Evolutionary conservation across 2,113 vertebrate genomes (phyloP).

Genomic region (Rhineura floridana): DNA sequence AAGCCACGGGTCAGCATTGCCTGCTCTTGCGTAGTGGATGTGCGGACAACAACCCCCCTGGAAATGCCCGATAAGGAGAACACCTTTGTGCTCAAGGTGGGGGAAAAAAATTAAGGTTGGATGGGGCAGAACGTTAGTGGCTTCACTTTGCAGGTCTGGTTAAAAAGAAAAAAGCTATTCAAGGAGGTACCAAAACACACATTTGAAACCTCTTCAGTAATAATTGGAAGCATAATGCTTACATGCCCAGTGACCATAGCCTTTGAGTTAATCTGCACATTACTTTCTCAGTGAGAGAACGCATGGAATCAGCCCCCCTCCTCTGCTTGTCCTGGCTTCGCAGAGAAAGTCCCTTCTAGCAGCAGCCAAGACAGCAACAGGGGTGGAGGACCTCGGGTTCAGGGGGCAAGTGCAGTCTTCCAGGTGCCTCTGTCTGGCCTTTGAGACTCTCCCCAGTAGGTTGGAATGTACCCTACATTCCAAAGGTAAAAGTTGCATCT

Average conservation of each 20-base stretch:
- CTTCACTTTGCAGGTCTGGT: not conserved
- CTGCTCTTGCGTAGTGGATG: conserved; percentile 84
- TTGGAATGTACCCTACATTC: too few relatives aligned
- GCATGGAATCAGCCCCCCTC: not conserved
- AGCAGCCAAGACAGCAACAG: not conserved
- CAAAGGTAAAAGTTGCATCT: too few relatives aligned
- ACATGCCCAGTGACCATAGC: not conserved
- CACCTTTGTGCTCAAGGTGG: conserved; percentile 90
- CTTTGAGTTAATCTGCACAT: not conserved
- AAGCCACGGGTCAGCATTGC: conserved; percentile 86
- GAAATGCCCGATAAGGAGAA: conserved; percentile 94
- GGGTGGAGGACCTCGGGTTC: too few relatives aligned
- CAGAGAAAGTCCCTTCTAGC: not conserved
- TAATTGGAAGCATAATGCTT: not conserved
- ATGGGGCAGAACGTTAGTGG: too few relatives aligned
- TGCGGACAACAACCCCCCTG: conserved; percentile 87
- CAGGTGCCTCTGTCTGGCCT: too few relatives aligned
- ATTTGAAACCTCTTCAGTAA: not conserved
- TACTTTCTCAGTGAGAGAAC: not conserved
- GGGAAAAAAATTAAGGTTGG: not conserved
- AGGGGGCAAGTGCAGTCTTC: too few relatives aligned
- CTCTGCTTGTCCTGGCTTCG: not conserved
- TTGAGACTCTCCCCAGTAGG: too few relatives aligned
- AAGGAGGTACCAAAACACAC: not conserved
- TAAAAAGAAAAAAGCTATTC: not conserved